Conservation (phyloP, 2,113 vertebrate genomes). For the Bubalus kerabau region DNA sequence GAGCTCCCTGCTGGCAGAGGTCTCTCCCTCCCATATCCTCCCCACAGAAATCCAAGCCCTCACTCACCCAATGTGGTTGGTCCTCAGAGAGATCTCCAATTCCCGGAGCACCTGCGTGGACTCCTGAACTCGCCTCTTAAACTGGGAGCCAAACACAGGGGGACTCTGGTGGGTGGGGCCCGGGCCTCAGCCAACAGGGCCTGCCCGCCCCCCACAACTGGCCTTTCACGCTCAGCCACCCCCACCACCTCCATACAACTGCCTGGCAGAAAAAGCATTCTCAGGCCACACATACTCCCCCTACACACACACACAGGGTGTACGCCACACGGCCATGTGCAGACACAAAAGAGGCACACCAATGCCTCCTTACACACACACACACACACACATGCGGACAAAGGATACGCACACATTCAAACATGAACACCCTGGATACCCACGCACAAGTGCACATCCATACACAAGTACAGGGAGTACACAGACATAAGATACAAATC, state of each 20-base stretch:
- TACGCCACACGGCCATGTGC: not conserved
- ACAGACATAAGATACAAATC: not conserved
- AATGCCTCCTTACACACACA: not conserved
- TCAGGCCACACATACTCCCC: not conserved
- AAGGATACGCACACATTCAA: not conserved
- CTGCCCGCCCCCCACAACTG: not conserved
- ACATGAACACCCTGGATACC: not conserved
- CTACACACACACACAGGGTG: not conserved
- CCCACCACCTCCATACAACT: conserved; percentile 40
- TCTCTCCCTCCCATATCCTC: not conserved
- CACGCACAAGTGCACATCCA: not conserved
- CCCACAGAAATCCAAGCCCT: not conserved
- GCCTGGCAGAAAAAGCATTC: not conserved
- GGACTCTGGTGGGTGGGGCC: not conserved
- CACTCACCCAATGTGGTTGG: conserved; percentile 94
- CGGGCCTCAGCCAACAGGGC: not conserved
- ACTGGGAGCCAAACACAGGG: conserved; percentile 7
- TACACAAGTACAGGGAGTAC: not conserved
- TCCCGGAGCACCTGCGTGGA: conserved; percentile 93
- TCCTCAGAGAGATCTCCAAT: conserved; percentile 95
- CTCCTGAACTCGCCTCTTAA: conserved; percentile 83
- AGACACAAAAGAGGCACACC: not conserved
- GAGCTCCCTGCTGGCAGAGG: not conserved
- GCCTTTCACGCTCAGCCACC: conserved; percentile 37
- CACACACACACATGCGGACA: not conserved